Evolutionary conservation across 2,888 invertebrate species (phyloP).

Genomic region (Phasia obesa): DNA sequence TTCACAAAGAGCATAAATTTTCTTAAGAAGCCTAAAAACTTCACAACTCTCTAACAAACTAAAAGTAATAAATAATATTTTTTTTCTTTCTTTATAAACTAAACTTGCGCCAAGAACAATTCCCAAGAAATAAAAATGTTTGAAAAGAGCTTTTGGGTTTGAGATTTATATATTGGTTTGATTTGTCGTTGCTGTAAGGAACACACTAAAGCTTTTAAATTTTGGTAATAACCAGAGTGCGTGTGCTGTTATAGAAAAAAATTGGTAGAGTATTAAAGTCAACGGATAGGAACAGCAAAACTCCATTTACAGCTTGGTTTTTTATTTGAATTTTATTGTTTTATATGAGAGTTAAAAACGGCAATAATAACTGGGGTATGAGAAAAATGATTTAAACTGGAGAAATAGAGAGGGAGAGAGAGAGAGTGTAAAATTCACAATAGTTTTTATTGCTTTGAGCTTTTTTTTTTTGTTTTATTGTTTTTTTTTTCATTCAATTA

Average conservation of each 20-base stretch:
- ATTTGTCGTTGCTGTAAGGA: neutral
- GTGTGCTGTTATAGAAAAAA: neutral
- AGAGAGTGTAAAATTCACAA: neutral
- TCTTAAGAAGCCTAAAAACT: no score
- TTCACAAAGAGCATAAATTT: no score
- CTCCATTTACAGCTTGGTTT: neutral
- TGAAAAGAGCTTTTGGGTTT: slow-evolving; percentile 26
- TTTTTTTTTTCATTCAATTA: no score
- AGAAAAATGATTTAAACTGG: neutral
- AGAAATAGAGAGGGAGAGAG: neutral
- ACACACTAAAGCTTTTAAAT: slow-evolving; percentile 31
- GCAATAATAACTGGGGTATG: neutral
- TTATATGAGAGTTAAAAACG: neutral
- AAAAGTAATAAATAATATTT: neutral
- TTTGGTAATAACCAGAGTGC: neutral
- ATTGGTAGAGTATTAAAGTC: neutral
- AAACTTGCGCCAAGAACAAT: neutral
- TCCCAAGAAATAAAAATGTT: neutral
- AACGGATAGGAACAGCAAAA: neutral
- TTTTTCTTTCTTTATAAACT: no score
- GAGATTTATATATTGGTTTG: neutral
- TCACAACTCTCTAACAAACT: neutral
- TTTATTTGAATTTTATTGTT: no score
- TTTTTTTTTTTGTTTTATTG: no score
- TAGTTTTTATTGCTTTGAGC: no score